Percentiles rank a stretch among this genome's conserved stretches.
Conservation (phyloP, 2,888 invertebrate genomes). For the Drosophila cracens region DNA sequence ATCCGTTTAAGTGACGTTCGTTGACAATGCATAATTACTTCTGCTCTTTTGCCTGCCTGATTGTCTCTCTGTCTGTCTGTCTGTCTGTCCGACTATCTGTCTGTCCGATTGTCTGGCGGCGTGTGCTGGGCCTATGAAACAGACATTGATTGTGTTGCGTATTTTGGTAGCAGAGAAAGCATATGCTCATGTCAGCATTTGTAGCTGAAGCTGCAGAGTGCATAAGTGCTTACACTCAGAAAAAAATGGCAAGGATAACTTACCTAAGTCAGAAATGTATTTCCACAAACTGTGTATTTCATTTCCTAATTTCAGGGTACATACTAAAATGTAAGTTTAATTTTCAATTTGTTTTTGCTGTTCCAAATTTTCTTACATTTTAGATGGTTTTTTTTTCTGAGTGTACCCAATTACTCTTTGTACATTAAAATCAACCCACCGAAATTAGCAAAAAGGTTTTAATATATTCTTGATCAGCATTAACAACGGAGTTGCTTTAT, state of each 20-base stretch:
- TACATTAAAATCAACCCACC: background rate
- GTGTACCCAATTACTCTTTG: background rate
- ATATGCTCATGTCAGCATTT: conserved; percentile 16
- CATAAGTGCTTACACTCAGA: background rate
- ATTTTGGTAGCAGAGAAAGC: background rate
- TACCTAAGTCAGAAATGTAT: background rate
- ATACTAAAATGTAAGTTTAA: background rate
- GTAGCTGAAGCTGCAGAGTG: background rate
- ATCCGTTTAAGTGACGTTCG: conserved; percentile 69
- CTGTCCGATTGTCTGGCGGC: background rate
- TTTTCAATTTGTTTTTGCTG: background rate
- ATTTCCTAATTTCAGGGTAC: background rate
- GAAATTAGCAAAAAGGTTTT: no score
- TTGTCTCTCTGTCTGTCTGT: conserved; percentile 1
- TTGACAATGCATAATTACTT: conserved; percentile 63
- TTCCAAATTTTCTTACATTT: accelerated
- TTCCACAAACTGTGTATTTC: background rate
- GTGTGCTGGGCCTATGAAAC: background rate
- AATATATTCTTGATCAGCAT: background rate
- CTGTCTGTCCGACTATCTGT: conserved; percentile 11
- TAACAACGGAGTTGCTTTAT: background rate
- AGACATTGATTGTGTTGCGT: background rate
- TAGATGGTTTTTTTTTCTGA: background rate
- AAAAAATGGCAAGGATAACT: background rate
- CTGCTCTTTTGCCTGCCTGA: conserved; percentile 20